These are phyloP conservation scores for Caiman crocodilus DNA, from an alignment of 2,797 vertebrate genomes.

Conservation along the genomic window DNA sequence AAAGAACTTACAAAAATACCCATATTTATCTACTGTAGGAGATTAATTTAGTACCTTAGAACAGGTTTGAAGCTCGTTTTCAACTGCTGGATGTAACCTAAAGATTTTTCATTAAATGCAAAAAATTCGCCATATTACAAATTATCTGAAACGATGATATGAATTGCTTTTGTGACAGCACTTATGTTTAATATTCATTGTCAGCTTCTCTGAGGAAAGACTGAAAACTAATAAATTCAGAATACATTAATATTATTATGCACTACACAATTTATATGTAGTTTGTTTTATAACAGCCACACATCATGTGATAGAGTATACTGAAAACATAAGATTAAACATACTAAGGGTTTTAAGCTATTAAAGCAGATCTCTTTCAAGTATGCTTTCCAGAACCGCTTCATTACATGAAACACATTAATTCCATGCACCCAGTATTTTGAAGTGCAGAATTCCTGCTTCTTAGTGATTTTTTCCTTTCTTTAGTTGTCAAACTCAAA, in stretches of 20 bases:
- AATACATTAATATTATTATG: constrained; percentile 44
- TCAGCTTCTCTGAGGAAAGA: constrained; percentile 50
- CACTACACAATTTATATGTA: constrained; percentile 7
- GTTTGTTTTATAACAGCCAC: background rate
- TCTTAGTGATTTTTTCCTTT: background rate
- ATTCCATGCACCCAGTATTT: background rate
- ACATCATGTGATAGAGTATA: background rate
- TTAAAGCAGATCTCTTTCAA: background rate
- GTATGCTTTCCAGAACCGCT: background rate
- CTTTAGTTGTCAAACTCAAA: background rate
- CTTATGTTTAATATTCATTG: constrained; percentile 61
- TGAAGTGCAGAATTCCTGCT: background rate
- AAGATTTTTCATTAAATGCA: constrained; percentile 58
- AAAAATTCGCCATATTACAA: constrained; percentile 52
- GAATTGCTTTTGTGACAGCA: constrained; percentile 50
- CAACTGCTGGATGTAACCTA: constrained; percentile 37
- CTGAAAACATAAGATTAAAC: background rate
- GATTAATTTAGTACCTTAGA: constrained; percentile 38
- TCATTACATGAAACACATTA: background rate
- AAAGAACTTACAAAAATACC: constrained; percentile 21
- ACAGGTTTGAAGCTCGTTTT: constrained; percentile 42
- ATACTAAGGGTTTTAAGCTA: background rate
- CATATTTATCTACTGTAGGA: constrained; percentile 1
- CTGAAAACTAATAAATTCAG: constrained; percentile 62
- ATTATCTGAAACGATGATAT: constrained; percentile 55